Evolutionary conservation across 2,888 invertebrate species (phyloP), one percentile per base, ranked within the genome.

Genomic region (Dryomyza anilis): DNA sequence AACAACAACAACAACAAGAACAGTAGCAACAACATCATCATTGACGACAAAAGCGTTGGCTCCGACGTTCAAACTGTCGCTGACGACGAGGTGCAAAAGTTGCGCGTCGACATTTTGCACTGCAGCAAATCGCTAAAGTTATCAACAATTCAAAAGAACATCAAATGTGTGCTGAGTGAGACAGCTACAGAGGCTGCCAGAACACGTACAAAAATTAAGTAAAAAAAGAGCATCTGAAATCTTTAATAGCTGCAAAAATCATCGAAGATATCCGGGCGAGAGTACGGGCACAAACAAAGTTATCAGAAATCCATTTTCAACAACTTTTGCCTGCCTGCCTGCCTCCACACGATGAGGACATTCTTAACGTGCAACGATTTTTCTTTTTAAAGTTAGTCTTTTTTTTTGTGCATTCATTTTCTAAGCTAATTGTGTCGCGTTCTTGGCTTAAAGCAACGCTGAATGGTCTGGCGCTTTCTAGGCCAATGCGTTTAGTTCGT

Each of bases 301-400:
- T 48, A 59, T 59, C 48, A 23, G 23, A 59, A 59, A 48, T 33
- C 33, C 23, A 59, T 59, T 46, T 59, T 33, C 33, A 33, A 46
- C n/a, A 48, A 48, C 59, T 48, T 59, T 29, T 29, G 45, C 45
- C 7, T 58, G 45, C n/a, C n/a, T 8, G 33, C 30, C 43, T 14
- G 23, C 6, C 19, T 2, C 8, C 12, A 10, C 23, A n/a, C n/a
- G n/a, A n/a, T n/a, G n/a, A n/a, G n/a, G n/a, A n/a, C n/a, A n/a
- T n/a, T n/a, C n/a, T n/a, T n/a, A n/a, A n/a, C n/a, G n/a, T n/a
- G n/a, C n/a, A n/a, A n/a, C n/a, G n/a, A n/a, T n/a, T n/a, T n/a
- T n/a, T 46, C 21, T 46, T 3, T 29, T 12, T 12, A 53, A 16
- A 4, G 25, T 53, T 19, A 7, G 2, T 30, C 8, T 16, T 14